These are phyloP conservation scores for Procavia capensis DNA, from an alignment of 2,113 vertebrate genomes.

Conservation along the genomic window DNA sequence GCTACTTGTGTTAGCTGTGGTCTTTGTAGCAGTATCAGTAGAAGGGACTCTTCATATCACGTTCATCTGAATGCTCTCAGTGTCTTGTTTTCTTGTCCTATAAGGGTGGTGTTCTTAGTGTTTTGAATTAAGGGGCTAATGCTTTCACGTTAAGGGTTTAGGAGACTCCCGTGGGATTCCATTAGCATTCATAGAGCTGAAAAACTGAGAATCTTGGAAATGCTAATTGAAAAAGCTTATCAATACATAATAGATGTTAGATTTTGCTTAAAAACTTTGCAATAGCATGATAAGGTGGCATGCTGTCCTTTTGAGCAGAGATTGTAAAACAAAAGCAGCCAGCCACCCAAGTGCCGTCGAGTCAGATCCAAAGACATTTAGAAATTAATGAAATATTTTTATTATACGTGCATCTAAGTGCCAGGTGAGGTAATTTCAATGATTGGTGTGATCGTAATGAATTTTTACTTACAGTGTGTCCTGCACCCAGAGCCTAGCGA, in stretches of 20 bases:
- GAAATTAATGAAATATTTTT: slow-evolving; percentile 47
- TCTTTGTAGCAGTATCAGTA: neutral
- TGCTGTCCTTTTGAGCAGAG: slow-evolving; percentile 31
- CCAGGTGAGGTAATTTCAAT: slow-evolving; percentile 74
- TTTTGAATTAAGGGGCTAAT: slow-evolving; percentile 71
- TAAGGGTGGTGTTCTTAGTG: slow-evolving; percentile 52
- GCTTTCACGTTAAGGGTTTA: slow-evolving; percentile 58
- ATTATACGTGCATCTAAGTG: slow-evolving; percentile 57
- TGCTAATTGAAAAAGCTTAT: slow-evolving; percentile 61
- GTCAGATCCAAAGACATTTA: too few relatives aligned
- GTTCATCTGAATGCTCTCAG: neutral
- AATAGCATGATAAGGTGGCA: slow-evolving; percentile 21
- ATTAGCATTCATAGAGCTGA: slow-evolving; percentile 64
- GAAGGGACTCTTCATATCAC: neutral
- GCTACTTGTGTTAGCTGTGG: neutral
- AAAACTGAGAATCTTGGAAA: slow-evolving; percentile 66
- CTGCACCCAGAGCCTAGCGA: slow-evolving; percentile 43
- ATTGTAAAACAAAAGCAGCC: slow-evolving; percentile 38
- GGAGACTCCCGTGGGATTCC: slow-evolving; percentile 1
- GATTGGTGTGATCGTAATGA: slow-evolving; percentile 72
- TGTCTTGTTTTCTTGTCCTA: slow-evolving; percentile 56
- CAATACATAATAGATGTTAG: slow-evolving; percentile 43
- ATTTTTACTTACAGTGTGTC: slow-evolving; percentile 61
- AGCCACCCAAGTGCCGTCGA: too few relatives aligned
- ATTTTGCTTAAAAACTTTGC: neutral